Evolutionary conservation across 2,797 vertebrate species (phyloP).

Genomic region (Cossypha niveicapilla): DNA sequence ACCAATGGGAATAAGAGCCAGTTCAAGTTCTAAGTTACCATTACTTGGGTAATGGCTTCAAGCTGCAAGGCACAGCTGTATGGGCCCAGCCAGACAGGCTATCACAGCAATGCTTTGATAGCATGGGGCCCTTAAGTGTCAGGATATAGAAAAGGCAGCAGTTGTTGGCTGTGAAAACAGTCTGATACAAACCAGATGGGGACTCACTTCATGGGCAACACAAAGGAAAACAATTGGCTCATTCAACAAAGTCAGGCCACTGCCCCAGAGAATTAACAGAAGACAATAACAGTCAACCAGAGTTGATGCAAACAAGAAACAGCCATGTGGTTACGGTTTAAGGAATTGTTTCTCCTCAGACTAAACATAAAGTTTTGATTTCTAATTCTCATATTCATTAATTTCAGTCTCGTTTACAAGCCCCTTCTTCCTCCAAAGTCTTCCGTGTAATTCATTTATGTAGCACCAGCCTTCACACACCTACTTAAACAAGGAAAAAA

Average conservation of each 20-base stretch:
- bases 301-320: constrained; percentile 78
- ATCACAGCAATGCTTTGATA: constrained; percentile 80
- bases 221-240: constrained; percentile 84
- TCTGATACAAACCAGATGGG: constrained; percentile 91
- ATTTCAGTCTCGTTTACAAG: constrained; percentile 64
- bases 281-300: constrained; percentile 78
- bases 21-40: constrained; percentile 72
- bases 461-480: constrained; percentile 47
- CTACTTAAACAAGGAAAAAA: constrained; percentile 41
- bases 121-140: constrained; percentile 80
- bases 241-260: constrained; percentile 80
- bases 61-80: constrained; percentile 78
- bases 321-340: constrained; percentile 71
- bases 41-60: constrained; percentile 76
- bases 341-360: constrained; percentile 75
- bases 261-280: constrained; percentile 74
- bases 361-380: constrained; percentile 80
- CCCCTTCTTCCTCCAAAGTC: constrained; percentile 46
- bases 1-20: constrained; percentile 73
- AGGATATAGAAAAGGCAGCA: constrained; percentile 83
- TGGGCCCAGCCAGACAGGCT: constrained; percentile 75
- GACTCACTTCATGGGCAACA: constrained; percentile 80
- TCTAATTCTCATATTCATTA: constrained; percentile 76
- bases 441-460: constrained; percentile 59
- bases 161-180: constrained; percentile 85